Percentiles rank a stretch among this genome's conserved stretches.
Evolutionary conservation across 2,797 vertebrate species (phyloP).

Genomic region (Sebastes matsubarae): DNA sequence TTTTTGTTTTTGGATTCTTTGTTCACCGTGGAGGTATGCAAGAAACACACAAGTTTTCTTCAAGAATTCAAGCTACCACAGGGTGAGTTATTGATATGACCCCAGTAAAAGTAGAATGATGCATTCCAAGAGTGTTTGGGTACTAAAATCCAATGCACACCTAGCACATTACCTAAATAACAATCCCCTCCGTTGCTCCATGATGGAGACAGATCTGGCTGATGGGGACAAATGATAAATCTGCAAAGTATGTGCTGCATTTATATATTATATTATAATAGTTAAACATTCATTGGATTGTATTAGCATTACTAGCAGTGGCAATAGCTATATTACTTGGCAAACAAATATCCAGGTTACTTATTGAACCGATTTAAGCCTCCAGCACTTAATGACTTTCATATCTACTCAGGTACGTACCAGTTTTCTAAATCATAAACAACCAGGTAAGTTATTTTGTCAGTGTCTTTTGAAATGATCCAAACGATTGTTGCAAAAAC

Average conservation of each 20-base stretch:
- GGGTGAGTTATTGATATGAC: background rate
- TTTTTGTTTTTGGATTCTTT: too few species aligned
- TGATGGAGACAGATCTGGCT: background rate
- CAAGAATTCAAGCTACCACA: background rate
- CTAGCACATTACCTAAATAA: too few species aligned
- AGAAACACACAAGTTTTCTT: background rate
- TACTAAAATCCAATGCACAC: background rate
- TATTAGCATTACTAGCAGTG: too few species aligned
- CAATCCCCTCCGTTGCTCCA: background rate
- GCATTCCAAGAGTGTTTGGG: too few species aligned
- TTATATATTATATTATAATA: too few species aligned
- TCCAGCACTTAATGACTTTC: background rate
- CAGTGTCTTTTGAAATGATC: background rate
- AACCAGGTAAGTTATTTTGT: background rate
- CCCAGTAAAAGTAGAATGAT: too few species aligned
- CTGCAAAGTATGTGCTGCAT: too few species aligned
- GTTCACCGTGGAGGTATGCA: too few species aligned
- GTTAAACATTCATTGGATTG: too few species aligned
- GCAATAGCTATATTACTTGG: too few species aligned
- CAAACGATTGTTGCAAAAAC: background rate
- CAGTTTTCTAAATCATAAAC: background rate
- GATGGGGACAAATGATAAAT: background rate
- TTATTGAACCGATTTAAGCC: background rate
- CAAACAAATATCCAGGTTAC: background rate
- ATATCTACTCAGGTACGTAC: background rate